Percentiles rank a stretch among this genome's conserved stretches.
Conservation (phyloP, 2,113 vertebrate species). For the Myodes glareolus region DNA sequence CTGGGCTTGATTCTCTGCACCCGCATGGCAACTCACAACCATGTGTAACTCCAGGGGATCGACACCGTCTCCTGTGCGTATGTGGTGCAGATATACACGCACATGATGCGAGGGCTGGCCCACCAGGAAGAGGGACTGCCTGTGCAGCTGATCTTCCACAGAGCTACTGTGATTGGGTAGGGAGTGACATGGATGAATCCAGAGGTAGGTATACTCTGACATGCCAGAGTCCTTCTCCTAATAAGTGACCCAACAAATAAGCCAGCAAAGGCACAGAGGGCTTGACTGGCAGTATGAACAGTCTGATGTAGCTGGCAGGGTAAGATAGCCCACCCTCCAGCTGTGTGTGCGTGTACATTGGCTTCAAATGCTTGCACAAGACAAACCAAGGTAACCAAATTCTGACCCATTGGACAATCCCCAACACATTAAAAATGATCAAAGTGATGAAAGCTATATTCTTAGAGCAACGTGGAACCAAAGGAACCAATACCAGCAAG, state of each 20-base stretch:
- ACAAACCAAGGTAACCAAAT: neutral
- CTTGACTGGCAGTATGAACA: neutral
- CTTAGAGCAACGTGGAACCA: neutral
- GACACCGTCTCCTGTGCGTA: too few relatives aligned
- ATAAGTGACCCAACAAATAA: neutral
- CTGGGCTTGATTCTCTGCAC: neutral
- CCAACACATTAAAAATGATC: neutral
- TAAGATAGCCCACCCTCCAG: too few relatives aligned
- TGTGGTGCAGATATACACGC: neutral
- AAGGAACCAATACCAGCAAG: neutral
- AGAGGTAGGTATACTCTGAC: neutral
- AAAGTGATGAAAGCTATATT: neutral
- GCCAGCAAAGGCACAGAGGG: too few relatives aligned
- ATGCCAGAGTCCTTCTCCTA: neutral
- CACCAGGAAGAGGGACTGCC: neutral
- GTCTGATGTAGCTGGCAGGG: neutral
- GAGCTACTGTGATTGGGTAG: neutral
- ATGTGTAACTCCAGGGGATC: neutral
- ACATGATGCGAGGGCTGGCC: neutral
- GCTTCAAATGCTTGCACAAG: neutral
- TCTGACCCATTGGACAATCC: neutral
- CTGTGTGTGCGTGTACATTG: neutral
- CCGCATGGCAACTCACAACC: neutral
- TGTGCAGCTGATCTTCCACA: neutral
- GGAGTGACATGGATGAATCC: neutral